A percentile compares a stretch with the other conserved stretches of the same genome.
These are phyloP conservation scores for Pantelozetes paolii DNA, from an alignment of 2,888 invertebrate species.

Conservation along the genomic window DNA sequence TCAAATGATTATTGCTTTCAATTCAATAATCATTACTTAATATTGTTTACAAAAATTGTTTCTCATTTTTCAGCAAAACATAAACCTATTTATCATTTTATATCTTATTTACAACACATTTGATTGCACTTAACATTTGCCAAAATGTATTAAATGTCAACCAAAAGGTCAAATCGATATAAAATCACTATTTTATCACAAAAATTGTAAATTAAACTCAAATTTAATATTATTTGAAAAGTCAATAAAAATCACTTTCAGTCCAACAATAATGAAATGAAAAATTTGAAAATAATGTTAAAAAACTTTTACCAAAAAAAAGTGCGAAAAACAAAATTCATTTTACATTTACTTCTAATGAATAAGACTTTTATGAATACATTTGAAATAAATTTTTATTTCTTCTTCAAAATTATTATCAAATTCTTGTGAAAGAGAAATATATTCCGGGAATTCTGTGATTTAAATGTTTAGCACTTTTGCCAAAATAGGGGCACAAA, in stretches of 20 bases:
- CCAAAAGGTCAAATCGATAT: conserved; percentile 8
- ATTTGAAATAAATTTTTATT: no score
- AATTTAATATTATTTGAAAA: neutral
- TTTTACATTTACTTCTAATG: neutral
- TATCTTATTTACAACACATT: neutral
- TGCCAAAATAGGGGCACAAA: neutral
- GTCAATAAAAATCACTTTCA: neutral
- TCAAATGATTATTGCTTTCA: no score
- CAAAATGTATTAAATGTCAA: conserved; percentile 4
- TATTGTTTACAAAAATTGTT: no score
- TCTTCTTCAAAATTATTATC: no score
- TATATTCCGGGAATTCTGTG: no score
- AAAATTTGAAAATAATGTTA: no score
- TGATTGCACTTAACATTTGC: neutral
- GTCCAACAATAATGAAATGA: neutral
- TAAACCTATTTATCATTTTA: conserved; percentile 1
- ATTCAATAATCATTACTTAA: no score
- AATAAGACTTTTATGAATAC: no score
- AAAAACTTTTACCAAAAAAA: no score
- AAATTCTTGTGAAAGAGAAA: no score
- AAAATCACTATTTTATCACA: neutral
- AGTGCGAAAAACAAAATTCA: no score
- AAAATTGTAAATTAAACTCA: neutral
- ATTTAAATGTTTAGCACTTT: no score
- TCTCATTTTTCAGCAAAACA: neutral